Percentiles rank a stretch among this genome's conserved stretches.
phyloP scores from a whole-genome alignment of 1,140 invertebrate genomes.

The Tetragonula clypearis region DNA sequence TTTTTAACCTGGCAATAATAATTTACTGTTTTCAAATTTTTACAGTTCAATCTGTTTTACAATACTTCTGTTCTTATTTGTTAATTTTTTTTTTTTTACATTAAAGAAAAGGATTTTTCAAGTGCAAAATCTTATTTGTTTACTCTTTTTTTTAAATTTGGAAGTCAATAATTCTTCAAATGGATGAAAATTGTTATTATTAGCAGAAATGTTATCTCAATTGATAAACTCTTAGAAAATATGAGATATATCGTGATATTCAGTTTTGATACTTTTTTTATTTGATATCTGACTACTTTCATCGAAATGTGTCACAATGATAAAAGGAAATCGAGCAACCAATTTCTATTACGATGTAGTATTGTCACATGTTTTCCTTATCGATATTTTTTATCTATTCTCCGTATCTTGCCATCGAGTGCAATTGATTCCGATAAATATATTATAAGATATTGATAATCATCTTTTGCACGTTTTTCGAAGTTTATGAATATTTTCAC shows the following conservation, averaged over 20 bases:
- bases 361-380: neutral
- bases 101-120: no score
- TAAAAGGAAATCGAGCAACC: neutral
- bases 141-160: no score
- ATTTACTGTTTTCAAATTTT: no score
- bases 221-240: neutral
- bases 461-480: neutral
- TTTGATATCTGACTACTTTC: neutral
- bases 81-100: no score
- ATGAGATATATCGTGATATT: neutral
- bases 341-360: neutral
- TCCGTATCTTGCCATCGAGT: neutral
- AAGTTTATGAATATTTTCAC: neutral
- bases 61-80: no score
- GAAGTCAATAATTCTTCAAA: no score
- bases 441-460: neutral
- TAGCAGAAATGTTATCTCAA: no score
- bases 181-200: no score
- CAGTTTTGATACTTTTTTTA: no score
- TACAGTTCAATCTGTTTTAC: no score
- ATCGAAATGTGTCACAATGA: neutral
- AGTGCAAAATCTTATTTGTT: no score
- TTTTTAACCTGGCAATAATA: no score
- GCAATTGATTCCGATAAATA: conserved; percentile 10
- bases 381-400: neutral